Conservation (phyloP, 1,140 invertebrate genomes). For the Pseudobourletiella spinata region DNA sequence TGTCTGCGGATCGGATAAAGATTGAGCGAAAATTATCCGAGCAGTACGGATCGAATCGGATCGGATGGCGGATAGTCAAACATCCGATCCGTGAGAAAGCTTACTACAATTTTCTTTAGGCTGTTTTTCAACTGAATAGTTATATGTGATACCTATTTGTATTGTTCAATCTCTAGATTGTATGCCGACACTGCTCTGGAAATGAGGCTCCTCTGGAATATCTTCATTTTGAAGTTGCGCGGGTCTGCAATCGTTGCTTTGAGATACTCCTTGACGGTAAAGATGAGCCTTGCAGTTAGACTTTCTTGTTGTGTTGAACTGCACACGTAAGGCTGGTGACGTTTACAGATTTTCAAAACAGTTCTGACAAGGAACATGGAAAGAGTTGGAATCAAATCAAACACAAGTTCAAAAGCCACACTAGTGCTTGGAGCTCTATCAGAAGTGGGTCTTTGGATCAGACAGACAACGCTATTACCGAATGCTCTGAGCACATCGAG, state of each 20-base stretch:
- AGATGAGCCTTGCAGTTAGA: neutral
- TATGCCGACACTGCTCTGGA: constrained; percentile 60
- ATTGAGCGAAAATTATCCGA: too few species aligned
- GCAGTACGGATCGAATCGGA: neutral
- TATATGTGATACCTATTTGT: too few species aligned
- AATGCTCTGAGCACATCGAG: neutral
- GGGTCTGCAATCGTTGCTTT: constrained; percentile 55
- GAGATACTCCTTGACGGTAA: constrained; percentile 44
- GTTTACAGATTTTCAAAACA: neutral
- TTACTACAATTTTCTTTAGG: too few species aligned
- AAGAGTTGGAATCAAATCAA: too few species aligned
- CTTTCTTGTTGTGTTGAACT: neutral
- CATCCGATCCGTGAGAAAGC: neutral
- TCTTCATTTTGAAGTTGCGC: constrained; percentile 47
- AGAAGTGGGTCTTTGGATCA: too few species aligned
- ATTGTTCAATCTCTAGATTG: constrained; percentile 53
- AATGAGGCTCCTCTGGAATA: constrained; percentile 58
- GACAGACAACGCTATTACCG: neutral
- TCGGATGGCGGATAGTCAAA: neutral
- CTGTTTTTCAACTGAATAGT: too few species aligned
- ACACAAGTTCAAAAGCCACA: too few species aligned
- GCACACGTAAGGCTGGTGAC: neutral
- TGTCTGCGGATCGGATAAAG: too few species aligned
- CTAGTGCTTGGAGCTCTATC: too few species aligned
- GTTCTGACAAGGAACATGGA: too few species aligned